Base-by-base conservation (phyloP, 30 jellyfish, hydroid and myxozoan species). In the Sanderia malayensis region DNA sequence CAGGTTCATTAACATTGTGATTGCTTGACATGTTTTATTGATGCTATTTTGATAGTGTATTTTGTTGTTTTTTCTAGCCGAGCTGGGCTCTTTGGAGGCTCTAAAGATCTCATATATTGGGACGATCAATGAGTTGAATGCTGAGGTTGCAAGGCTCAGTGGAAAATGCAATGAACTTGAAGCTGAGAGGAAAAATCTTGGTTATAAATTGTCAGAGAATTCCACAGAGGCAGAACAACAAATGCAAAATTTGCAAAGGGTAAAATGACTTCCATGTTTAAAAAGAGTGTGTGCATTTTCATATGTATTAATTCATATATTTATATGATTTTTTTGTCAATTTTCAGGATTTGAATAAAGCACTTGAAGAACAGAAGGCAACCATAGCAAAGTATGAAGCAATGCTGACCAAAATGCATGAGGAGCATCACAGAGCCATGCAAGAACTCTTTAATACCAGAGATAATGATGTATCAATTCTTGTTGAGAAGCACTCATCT, bases 61-160 rank as follows among this genome's bases (percentile, higher is more conserved):
- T 61, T 7, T 9, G 19, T 28, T 28, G 25, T 61, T 27, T 10
- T 49, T 70, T 45, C 24, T 17, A 78, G 89, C 89, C 66, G 89
- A 78, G 58, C 82, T 78, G 46, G 89, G 89, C 44, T 49, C 89
- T 2, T 61, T 78, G 71, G 82, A 78, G 37, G 89, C 89, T 0
- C 20, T 55, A 26, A 78, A 78, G 19, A 55, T 78, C 25, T 65
- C 89, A 0, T 46, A 78, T 37, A 19, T 29, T 2, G 62, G 46
- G 58, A 31, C 80, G 6, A 49, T 49, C 64, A 49, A 49, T 49
- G 64, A 49, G 23, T 24, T 49, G 52, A 37, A 37, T 37, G 31
- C 49, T 6, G 89, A 78, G 22, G 73, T 78, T 17, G 82, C 70
- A 6, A 61, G 71, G 44, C 52, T 78, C 27, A 67, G 63, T 47